Evolutionary conservation across 2,797 vertebrate species (phyloP), one percentile per base, ranked within the genome.

Genomic region (Thripadectes ignobilis): DNA sequence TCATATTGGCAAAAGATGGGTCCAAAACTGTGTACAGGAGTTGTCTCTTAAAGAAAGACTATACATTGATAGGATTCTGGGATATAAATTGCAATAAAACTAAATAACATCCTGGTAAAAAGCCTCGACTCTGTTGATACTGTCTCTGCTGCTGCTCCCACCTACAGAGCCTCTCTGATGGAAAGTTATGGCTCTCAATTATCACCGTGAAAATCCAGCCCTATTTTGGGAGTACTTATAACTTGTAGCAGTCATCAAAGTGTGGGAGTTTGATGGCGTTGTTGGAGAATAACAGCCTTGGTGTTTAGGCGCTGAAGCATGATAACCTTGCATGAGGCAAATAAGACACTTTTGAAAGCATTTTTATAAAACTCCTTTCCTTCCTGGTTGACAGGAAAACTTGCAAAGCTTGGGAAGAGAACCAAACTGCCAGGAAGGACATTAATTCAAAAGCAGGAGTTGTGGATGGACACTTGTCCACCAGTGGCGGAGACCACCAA

Each of bases 151-250:
- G 55, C 63, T 95, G 89, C 71, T 95, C 49, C 95, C 92, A 96
- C 87, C 89, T 85, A 83, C 95, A 68, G 87, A 96, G 72, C 65
- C 85, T 87, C 66, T 30, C 71, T 74, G 86, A 71, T 85, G 86
- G 85, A 92, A 96, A 94, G 91, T 96, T 92, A 93, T 29, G 86
- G 92, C 84, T 96, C 89, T 96, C 94, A 91, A 89, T 94, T 96
- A 93, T 92, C 85, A 41, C 84, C 68, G 77, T 74, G 84, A 92
- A 95, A 93, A 95, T 95, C 88, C 92, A 95, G 57, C 71, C 88
- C 88, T 96, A 95, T 96, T 96, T 94, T 82, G 74, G 80, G 90
- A 96, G 45, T 14, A 59, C 83, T 82, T 83, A 41, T 52, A 93
- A 67, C 94, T 82, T 66, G 7, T 49, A 82, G 92, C 85, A 95